phyloP scores from a whole-genome alignment of 2,113 vertebrate species.

The Cryptotis parvus region DNA sequence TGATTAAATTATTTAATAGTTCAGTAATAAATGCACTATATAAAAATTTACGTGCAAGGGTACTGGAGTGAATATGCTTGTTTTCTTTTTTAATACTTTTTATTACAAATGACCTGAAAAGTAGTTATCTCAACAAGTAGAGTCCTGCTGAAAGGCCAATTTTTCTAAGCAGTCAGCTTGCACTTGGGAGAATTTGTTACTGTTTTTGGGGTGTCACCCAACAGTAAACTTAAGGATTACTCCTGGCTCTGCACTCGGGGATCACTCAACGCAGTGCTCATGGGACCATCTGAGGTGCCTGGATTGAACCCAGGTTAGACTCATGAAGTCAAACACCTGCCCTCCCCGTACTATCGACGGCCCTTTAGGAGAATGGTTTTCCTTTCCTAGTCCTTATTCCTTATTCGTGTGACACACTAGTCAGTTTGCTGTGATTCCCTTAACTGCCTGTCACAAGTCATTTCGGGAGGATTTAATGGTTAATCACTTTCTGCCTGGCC shows the following conservation, averaged over 20 bases:
- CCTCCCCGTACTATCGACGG: too few species aligned
- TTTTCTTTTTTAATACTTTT: too few species aligned
- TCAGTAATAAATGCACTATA: background rate
- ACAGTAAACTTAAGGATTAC: too few species aligned
- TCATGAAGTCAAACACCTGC: too few species aligned
- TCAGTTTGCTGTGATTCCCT: conserved; percentile 78
- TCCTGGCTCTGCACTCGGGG: too few species aligned
- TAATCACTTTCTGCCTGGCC: conserved; percentile 97
- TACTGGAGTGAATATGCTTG: too few species aligned
- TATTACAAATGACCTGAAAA: background rate
- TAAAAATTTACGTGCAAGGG: background rate
- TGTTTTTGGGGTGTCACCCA: too few species aligned
- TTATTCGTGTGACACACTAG: background rate
- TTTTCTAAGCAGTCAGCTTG: background rate
- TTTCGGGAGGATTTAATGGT: conserved; percentile 99
- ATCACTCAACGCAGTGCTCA: too few species aligned
- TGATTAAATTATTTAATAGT: conserved; percentile 23
- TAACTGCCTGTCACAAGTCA: conserved; percentile 92
- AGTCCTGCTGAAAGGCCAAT: background rate
- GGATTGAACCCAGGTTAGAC: too few species aligned
- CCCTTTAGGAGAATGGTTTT: too few species aligned
- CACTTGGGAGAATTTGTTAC: background rate
- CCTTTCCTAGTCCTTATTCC: background rate
- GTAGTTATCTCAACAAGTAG: background rate
- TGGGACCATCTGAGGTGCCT: too few species aligned